Conservation (phyloP, 2,888 invertebrate species). For the Dromius quadrimaculatus region DNA sequence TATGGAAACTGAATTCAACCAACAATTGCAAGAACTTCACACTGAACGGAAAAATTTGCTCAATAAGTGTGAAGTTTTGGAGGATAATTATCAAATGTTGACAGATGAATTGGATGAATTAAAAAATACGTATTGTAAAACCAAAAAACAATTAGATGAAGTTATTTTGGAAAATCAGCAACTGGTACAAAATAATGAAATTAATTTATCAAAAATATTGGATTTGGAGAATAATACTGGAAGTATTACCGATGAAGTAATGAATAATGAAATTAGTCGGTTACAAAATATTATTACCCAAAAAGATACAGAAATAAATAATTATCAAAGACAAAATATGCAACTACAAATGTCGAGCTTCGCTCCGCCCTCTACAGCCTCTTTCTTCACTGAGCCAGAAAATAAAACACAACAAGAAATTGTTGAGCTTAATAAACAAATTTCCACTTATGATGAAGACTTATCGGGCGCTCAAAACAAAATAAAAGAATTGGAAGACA, state of each 20-base stretch:
- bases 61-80: slow-evolving; percentile 64
- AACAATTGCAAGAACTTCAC: slow-evolving; percentile 63
- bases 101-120: slow-evolving; percentile 56
- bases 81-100: slow-evolving; percentile 62
- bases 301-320: slow-evolving; percentile 68
- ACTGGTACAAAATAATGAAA: background rate
- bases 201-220: slow-evolving; percentile 9
- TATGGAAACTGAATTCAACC: slow-evolving; percentile 68
- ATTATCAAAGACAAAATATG: slow-evolving; percentile 63
- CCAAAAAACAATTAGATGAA: slow-evolving; percentile 7
- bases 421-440: background rate
- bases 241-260: background rate
- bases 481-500: slow-evolving; percentile 10
- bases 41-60: slow-evolving; percentile 62
- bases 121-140: slow-evolving; percentile 40
- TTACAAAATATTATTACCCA: slow-evolving; percentile 59
- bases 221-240: slow-evolving; percentile 22
- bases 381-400: slow-evolving; percentile 43
- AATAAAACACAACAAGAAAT: slow-evolving; percentile 43
- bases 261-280: slow-evolving; percentile 27
- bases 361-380: background rate
- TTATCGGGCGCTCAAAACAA: background rate
- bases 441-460: background rate
- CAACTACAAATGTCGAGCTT: slow-evolving; percentile 61
- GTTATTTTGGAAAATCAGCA: slow-evolving; percentile 16